phyloP scores from a whole-genome alignment of 2,797 vertebrate species.

The Lepilemur septentrionalis region DNA sequence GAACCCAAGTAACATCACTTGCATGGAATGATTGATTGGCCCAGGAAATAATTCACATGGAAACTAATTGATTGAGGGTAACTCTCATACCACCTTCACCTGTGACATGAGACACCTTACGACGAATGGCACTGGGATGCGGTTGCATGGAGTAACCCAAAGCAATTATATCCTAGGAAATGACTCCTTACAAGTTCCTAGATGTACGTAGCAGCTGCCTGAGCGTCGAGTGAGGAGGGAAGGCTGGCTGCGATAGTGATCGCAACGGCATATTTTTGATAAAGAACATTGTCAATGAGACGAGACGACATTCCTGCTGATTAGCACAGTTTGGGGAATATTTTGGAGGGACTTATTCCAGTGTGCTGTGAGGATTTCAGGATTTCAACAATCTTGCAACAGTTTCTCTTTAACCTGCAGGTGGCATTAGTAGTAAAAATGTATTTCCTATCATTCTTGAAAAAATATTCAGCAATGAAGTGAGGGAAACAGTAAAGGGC shows the following conservation, averaged over 20 bases:
- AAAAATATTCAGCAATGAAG: constrained; percentile 84
- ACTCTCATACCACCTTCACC: constrained; percentile 34
- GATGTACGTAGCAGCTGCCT: background rate
- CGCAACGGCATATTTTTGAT: constrained; percentile 17
- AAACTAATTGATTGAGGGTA: constrained; percentile 15
- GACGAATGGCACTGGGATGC: background rate
- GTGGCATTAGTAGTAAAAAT: constrained; percentile 89
- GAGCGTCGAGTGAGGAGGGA: background rate
- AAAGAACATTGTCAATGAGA: background rate
- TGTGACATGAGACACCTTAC: constrained; percentile 8
- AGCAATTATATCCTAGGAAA: constrained; percentile 59
- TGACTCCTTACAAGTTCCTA: background rate
- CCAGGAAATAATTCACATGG: background rate
- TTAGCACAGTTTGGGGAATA: constrained; percentile 34
- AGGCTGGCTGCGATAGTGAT: background rate
- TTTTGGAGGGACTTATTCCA: constrained; percentile 45
- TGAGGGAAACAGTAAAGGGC: constrained; percentile 82
- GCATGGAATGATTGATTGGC: background rate
- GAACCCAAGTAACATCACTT: background rate
- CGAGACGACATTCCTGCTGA: background rate
- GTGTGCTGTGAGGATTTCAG: constrained; percentile 68
- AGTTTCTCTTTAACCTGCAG: constrained; percentile 87
- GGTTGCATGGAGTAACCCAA: constrained; percentile 16
- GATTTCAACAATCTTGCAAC: constrained; percentile 79
- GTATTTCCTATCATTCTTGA: constrained; percentile 86